Percentiles rank a stretch among this genome's conserved stretches.
Conservation (phyloP, 2,113 vertebrate genomes). For the Neomonachus schauinslandi region DNA sequence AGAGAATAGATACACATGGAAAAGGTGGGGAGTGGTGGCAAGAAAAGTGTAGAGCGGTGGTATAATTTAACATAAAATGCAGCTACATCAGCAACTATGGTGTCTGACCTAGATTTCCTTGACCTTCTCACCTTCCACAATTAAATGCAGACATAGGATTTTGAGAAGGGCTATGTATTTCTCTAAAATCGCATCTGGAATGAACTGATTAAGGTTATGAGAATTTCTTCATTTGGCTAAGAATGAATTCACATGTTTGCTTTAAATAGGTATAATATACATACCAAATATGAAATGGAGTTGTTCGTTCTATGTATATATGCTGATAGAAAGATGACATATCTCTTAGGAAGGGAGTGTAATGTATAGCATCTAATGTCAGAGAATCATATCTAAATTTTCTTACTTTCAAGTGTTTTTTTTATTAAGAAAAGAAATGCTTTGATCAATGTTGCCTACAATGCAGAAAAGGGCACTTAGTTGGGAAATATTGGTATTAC, state of each 20-base stretch:
- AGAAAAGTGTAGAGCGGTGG: neutral
- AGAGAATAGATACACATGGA: neutral
- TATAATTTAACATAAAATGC: neutral
- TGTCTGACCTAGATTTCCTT: slow-evolving; percentile 46
- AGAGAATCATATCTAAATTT: slow-evolving; percentile 54
- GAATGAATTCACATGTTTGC: slow-evolving; percentile 25
- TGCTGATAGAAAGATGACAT: slow-evolving; percentile 26
- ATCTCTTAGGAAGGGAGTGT: neutral
- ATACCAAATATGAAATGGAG: neutral
- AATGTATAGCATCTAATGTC: slow-evolving; percentile 10
- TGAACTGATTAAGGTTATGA: slow-evolving; percentile 51
- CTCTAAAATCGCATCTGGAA: slow-evolving; percentile 51
- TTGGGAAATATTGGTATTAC: slow-evolving; percentile 53
- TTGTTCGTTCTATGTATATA: slow-evolving; percentile 7
- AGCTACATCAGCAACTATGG: neutral
- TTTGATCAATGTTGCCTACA: slow-evolving; percentile 65
- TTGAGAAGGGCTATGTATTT: slow-evolving; percentile 53
- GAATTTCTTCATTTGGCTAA: slow-evolving; percentile 53
- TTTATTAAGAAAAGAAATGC: neutral
- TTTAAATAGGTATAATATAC: neutral
- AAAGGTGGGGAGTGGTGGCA: neutral
- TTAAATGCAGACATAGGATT: slow-evolving; percentile 51
- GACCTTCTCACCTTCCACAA: slow-evolving; percentile 54
- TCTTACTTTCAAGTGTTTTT: slow-evolving; percentile 60
- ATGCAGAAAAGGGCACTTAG: slow-evolving; percentile 55